A percentile compares a stretch with the other conserved stretches of the same genome.
Conservation (phyloP, 2,888 invertebrate species). For the Polymixis lichenea region DNA sequence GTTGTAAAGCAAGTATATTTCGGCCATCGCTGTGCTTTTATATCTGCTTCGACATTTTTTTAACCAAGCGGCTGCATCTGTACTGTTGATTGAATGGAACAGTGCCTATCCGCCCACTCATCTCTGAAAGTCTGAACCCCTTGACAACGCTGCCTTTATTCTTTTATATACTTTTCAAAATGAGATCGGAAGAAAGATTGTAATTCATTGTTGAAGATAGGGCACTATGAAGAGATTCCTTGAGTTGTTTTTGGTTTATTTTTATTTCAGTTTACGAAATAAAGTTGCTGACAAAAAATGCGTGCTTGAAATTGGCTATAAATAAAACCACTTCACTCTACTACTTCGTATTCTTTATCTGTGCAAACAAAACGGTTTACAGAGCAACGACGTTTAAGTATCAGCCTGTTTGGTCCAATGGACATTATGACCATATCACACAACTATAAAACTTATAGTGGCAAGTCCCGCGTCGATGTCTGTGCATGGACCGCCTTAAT, state of each 20-base stretch:
- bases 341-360: slow-evolving; percentile 12
- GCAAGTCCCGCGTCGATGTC: slow-evolving; percentile 70
- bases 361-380: slow-evolving; percentile 39
- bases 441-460: slow-evolving; percentile 68
- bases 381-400: slow-evolving; percentile 50
- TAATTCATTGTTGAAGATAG: slow-evolving; percentile 25
- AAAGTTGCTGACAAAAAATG: not conserved
- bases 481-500: slow-evolving; percentile 79
- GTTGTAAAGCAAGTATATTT: slow-evolving; percentile 30
- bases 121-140: slow-evolving; percentile 27
- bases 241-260: not conserved
- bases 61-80: slow-evolving; percentile 16
- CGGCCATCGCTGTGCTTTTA: slow-evolving; percentile 20
- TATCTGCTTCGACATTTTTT: slow-evolving; percentile 19
- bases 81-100: slow-evolving; percentile 35
- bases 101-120: slow-evolving; percentile 40
- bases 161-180: slow-evolving; percentile 32
- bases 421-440: slow-evolving; percentile 63
- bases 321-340: not conserved
- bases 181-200: slow-evolving; percentile 55
- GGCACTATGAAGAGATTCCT: slow-evolving; percentile 17
- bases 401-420: slow-evolving; percentile 61
- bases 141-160: slow-evolving; percentile 51
- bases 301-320: slow-evolving; percentile 5
- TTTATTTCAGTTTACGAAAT: slow-evolving; percentile 4